These are phyloP conservation scores for Ellobius talpinus DNA, from an alignment of 2,113 vertebrate species.

Conservation along the genomic window DNA sequence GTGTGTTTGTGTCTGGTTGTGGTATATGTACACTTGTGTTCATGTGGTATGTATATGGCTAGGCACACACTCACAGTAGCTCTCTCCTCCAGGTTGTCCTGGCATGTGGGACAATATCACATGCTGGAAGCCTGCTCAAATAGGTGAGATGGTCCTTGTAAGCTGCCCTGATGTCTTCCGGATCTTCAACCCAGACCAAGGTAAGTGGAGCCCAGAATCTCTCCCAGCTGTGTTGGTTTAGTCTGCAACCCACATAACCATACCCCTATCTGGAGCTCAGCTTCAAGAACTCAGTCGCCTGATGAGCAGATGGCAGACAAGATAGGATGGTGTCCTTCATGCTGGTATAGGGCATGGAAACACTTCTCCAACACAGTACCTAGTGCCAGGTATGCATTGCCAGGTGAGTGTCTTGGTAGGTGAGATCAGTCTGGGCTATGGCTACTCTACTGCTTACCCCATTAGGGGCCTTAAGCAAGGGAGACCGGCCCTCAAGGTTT, in stretches of 20 bases:
- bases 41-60: background rate
- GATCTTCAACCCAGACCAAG: conserved; percentile 93
- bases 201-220: conserved; percentile 83
- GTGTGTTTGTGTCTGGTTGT: background rate
- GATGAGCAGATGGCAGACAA: background rate
- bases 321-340: background rate
- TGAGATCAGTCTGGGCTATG: background rate
- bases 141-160: conserved; percentile 93
- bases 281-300: too few species aligned
- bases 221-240: background rate
- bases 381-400: background rate
- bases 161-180: conserved; percentile 94
- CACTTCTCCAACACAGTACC: background rate
- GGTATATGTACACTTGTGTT: background rate
- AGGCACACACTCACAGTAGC: background rate
- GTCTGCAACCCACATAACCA: rapidly evolving
- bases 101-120: conserved; percentile 99
- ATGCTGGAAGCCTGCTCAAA: conserved; percentile 93
- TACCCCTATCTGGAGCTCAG: background rate
- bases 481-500: background rate
- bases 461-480: background rate
- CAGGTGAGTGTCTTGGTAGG: rapidly evolving
- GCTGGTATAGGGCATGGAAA: background rate
- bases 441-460: background rate
- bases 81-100: conserved; percentile 88